A percentile compares a stretch with the other conserved stretches of the same genome.
These are phyloP conservation scores for Vultur gryphus DNA, from an alignment of 2,797 vertebrate genomes.

Conservation along the genomic window DNA sequence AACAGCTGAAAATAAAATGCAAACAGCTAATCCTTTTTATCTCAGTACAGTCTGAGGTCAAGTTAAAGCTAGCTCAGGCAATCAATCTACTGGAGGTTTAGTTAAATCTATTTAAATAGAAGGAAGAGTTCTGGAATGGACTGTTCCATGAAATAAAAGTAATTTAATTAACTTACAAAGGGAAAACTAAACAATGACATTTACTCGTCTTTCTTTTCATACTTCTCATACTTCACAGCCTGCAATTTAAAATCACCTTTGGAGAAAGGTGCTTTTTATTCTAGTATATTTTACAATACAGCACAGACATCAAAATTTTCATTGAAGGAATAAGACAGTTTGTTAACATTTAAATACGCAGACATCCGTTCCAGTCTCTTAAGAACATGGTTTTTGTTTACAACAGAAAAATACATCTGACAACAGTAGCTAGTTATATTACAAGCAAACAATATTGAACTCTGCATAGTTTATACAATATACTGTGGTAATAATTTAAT, in stretches of 20 bases:
- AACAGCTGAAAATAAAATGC: neutral
- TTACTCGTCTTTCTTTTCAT: slow-evolving; percentile 77
- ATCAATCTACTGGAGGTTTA: neutral
- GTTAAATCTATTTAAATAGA: neutral
- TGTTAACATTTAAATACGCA: slow-evolving; percentile 84
- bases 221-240: slow-evolving; percentile 76
- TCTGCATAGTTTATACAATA: slow-evolving; percentile 97
- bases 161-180: slow-evolving; percentile 94
- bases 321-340: slow-evolving; percentile 75
- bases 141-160: slow-evolving; percentile 85
- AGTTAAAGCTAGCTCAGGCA: neutral
- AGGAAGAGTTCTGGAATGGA: neutral
- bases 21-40: neutral
- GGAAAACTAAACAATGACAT: slow-evolving; percentile 85
- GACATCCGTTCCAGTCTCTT: slow-evolving; percentile 82
- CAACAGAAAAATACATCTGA: slow-evolving; percentile 94
- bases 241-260: slow-evolving; percentile 78
- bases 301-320: slow-evolving; percentile 76
- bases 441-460: slow-evolving; percentile 90
- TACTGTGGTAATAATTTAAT: slow-evolving; percentile 84
- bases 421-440: slow-evolving; percentile 91
- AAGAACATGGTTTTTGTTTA: slow-evolving; percentile 87
- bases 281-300: slow-evolving; percentile 76
- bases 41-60: neutral
- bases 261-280: slow-evolving; percentile 78